Percentiles rank a stretch among this genome's conserved stretches.
Evolutionary conservation across 1,140 invertebrate genomes (phyloP).

Genomic region (Ceratina japonica): DNA sequence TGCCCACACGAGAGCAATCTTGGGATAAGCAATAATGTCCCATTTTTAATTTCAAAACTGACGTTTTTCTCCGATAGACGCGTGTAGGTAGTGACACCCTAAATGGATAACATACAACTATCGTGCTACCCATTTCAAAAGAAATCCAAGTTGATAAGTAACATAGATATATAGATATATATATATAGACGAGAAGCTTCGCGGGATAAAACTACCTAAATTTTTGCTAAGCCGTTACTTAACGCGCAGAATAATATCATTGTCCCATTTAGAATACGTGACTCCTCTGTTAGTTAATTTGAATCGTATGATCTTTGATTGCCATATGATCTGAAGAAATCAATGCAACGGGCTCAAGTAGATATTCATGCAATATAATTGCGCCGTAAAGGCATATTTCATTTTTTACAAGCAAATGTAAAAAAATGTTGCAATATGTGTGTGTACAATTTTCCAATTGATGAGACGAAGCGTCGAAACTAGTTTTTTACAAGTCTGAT

Average conservation of each 20-base stretch:
- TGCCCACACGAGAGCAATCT: conserved; percentile 7
- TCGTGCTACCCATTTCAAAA: neutral
- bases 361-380: conserved; percentile 11
- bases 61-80: conserved; percentile 34
- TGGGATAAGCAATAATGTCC: conserved; percentile 15
- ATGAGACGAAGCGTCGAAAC: neutral
- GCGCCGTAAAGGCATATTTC: conserved; percentile 13
- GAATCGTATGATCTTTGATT: conserved; percentile 21
- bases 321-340: conserved; percentile 3
- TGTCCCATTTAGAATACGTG: neutral
- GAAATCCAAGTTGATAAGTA: conserved; percentile 12
- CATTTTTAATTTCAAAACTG: conserved; percentile 44
- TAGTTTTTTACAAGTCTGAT: conserved; percentile 47
- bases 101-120: neutral
- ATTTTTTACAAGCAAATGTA: conserved; percentile 36
- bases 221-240: conserved; percentile 20
- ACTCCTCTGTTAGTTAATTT: conserved; percentile 5
- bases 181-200: conserved; percentile 18
- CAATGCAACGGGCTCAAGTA: neutral
- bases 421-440: conserved; percentile 36
- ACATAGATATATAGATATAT: conserved; percentile 28
- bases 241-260: conserved; percentile 13
- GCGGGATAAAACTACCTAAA: conserved; percentile 21
- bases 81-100: conserved; percentile 14
- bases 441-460: conserved; percentile 40